Conservation (phyloP, 2,797 vertebrate species). For the Labroides dimidiatus region DNA sequence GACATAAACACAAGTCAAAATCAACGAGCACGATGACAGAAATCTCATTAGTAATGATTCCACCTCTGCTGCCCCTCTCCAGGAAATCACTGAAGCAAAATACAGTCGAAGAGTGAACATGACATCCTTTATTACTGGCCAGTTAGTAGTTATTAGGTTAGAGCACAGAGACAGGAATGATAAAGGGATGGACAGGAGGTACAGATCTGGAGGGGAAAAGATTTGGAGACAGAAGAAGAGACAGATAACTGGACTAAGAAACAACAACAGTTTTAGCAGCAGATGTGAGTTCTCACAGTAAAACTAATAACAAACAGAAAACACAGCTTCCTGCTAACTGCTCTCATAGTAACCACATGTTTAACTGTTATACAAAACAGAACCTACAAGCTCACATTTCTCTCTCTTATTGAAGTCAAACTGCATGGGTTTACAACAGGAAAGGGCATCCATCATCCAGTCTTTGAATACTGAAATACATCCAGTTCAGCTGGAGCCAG, state of each 20-base stretch:
- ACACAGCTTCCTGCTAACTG: constrained; percentile 24
- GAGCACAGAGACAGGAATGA: constrained; percentile 2
- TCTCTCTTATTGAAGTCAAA: constrained; percentile 13
- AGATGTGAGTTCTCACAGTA: constrained; percentile 29
- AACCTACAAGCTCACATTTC: constrained; percentile 33
- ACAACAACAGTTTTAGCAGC: not conserved
- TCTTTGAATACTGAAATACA: constrained; percentile 20
- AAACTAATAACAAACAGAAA: constrained; percentile 43
- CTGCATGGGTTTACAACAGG: constrained; percentile 30
- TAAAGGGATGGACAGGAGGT: not conserved
- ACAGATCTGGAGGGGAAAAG: constrained; percentile 7
- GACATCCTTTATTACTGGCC: constrained; percentile 46
- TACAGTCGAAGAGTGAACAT: constrained; percentile 21
- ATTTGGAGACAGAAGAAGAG: not conserved
- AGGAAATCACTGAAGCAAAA: constrained; percentile 43
- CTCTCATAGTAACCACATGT: constrained; percentile 34
- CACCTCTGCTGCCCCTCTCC: constrained; percentile 12
- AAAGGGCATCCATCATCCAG: constrained; percentile 38
- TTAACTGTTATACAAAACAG: constrained; percentile 43
- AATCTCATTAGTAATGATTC: constrained; percentile 53
- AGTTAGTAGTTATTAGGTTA: constrained; percentile 60
- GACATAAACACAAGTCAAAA: constrained; percentile 33
- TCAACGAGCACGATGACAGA: constrained; percentile 31
- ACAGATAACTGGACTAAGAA: constrained; percentile 17
- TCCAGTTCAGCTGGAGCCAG: constrained; percentile 1